These are phyloP conservation scores for Pan troglodytes DNA, from an alignment of 2,113 vertebrate genomes.

Conservation along the genomic window NHGRI_mPanTro3-v2.1_pri NC_072411.2:44157001-44157500, in stretches of 20 bases:
- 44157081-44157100: not conserved
- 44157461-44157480: not conserved
- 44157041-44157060: not conserved
- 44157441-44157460: not conserved
- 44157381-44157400: not conserved
- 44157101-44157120: not conserved
- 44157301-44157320: not conserved
- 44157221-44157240: slow-evolving; percentile 42
- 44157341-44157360: not conserved
- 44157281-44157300: not conserved
- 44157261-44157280: not conserved
- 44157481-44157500: not conserved
- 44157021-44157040: not conserved
- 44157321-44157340: not conserved
- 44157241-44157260: slow-evolving; percentile 59
- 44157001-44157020: not conserved
- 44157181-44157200: slow-evolving; percentile 54
- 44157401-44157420: not conserved
- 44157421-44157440: not conserved
- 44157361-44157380: not conserved
- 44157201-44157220: slow-evolving; percentile 61
- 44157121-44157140: not conserved
- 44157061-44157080: not conserved
- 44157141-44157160: slow-evolving; percentile 45
- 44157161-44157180: slow-evolving; percentile 34